Evolutionary conservation across 2,797 vertebrate species (phyloP).

Genomic region (Enteromius thamalakanensis): DNA sequence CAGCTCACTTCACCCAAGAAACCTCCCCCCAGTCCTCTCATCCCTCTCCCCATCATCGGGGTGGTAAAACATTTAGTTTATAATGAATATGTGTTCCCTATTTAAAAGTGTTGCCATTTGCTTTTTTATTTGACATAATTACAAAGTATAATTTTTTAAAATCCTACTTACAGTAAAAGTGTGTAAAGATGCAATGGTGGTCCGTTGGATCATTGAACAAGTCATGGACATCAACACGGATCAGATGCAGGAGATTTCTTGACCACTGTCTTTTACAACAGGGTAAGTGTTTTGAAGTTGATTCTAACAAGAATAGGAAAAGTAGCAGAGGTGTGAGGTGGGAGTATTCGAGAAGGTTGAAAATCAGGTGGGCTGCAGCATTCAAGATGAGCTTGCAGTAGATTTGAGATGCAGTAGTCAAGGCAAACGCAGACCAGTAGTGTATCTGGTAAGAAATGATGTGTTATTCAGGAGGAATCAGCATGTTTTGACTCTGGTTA

Average conservation of each 20-base stretch:
- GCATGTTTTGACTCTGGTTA: neutral
- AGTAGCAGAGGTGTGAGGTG: neutral
- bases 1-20: too few relatives aligned
- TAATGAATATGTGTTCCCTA: too few relatives aligned
- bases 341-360: slow-evolving; percentile 5
- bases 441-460: neutral
- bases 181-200: neutral
- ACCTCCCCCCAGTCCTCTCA: too few relatives aligned
- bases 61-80: too few relatives aligned
- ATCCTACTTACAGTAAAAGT: neutral
- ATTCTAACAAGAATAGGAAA: neutral
- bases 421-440: neutral
- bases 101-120: too few relatives aligned
- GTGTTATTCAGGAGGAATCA: neutral
- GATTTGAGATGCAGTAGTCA: neutral
- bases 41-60: too few relatives aligned
- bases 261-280: neutral
- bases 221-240: neutral
- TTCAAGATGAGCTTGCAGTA: neutral
- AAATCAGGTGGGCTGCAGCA: slow-evolving; percentile 14
- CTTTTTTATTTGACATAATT: neutral
- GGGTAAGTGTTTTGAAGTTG: neutral
- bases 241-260: neutral
- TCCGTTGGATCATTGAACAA: neutral
- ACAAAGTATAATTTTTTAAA: neutral